Evolutionary conservation across 2,888 invertebrate genomes (phyloP), one percentile per base, ranked within the genome.

Genomic region (Coecobrya sp.): DNA sequence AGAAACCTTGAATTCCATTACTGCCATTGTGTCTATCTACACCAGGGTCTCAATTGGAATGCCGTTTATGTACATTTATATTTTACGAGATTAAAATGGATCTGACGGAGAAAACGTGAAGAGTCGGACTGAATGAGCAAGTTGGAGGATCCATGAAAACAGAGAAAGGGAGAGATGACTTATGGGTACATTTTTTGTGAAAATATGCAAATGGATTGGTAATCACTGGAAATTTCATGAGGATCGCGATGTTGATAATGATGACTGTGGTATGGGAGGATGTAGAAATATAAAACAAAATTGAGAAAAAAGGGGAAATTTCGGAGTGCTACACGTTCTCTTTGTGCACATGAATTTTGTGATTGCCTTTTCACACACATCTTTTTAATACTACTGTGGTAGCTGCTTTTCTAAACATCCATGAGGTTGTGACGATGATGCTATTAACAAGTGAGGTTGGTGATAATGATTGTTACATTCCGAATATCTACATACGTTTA

Each of bases 201-300:
- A 68, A 68, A 68, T 68, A 68, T 68, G 68, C 68, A 68, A 68
- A 68, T 68, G 68, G 68, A 68, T 68, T 68, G 68, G 68, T 68
- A 68, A 68, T 68, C 68, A 68, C 30, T 27, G 68, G 11, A 68
- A 68, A 68, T 68, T 30, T 30, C 16, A 27, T 16, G 30, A 25
- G 19, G 19, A 4, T n/a, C 19, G 59, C n/a, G 52, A 52, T 52
- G 36, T 59, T 59, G 59, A 59, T 59, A 59, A 59, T 62, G 11
- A 62, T 62, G 11, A 25, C 13, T 16, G 8, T 27, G 65, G 65
- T 27, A 10, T 65, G 65, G 25, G 11, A n/a, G 68, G 62, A 19
- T 65, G 62, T 68, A 4, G 27, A 27, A 30, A 68, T 27, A 68
- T 27, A 68, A 68, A 68, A 68, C 68, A 27, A 22, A 55, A 10